Evolutionary conservation across 2,888 invertebrate species (phyloP).

Genomic region (Isoperla grammatica): DNA sequence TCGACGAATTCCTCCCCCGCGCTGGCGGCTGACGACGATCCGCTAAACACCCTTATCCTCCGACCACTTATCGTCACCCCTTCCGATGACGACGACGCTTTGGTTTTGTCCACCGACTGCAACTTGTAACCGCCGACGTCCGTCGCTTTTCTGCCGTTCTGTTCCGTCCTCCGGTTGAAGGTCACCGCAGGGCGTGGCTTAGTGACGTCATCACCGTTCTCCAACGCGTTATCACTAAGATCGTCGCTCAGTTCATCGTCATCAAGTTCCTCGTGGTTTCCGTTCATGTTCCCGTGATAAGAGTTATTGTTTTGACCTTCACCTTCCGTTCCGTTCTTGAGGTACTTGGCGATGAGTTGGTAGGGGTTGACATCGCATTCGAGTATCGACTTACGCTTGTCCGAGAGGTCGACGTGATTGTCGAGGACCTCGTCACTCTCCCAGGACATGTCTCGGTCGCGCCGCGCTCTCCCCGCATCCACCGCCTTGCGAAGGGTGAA

Average conservation of each 20-base stretch:
- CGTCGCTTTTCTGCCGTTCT: no score
- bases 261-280: conserved; percentile 43
- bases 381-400: conserved; percentile 59
- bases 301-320: no score
- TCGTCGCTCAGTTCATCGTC: conserved; percentile 51
- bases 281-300: conserved; percentile 38
- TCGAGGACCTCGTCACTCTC: conserved; percentile 42
- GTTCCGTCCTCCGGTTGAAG: background rate
- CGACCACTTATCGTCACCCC: conserved; percentile 60
- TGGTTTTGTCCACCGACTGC: background rate
- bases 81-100: conserved; percentile 29
- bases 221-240: conserved; percentile 43
- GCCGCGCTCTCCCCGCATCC: conserved; percentile 42
- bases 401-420: conserved; percentile 40
- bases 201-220: conserved; percentile 24
- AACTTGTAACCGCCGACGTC: no score
- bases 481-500: background rate
- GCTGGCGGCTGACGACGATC: background rate
- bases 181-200: background rate
- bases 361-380: conserved; percentile 83
- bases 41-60: conserved; percentile 55
- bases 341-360: conserved; percentile 59
- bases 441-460: conserved; percentile 49
- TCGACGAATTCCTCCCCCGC: conserved; percentile 26
- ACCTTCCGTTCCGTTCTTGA: conserved; percentile 31